These are phyloP conservation scores for Myiothlypis chrysogaster DNA, from an alignment of 2,797 vertebrate species.

Conservation along the genomic window DNA sequence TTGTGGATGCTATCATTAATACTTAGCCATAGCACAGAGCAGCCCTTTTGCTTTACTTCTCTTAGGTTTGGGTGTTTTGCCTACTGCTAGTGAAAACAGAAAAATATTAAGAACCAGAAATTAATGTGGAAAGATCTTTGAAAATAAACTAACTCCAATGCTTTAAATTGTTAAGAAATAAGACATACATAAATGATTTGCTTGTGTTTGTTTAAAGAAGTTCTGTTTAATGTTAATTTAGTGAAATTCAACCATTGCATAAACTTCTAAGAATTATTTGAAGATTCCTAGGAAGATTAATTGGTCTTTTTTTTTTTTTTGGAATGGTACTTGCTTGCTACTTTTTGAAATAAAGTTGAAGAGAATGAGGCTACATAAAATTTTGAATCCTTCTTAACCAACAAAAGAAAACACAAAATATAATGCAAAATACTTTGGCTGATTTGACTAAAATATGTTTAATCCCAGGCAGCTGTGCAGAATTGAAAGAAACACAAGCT, in stretches of 20 bases:
- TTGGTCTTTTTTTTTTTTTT: constrained; percentile 4
- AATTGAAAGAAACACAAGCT: not conserved
- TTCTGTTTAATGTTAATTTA: constrained; percentile 46
- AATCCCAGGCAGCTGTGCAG: not conserved
- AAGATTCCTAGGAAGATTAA: constrained; percentile 53
- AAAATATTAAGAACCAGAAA: constrained; percentile 9
- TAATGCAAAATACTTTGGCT: not conserved
- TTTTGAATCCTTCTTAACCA: not conserved
- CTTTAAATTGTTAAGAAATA: constrained; percentile 45
- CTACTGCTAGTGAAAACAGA: not conserved
- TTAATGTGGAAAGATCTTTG: constrained; percentile 2
- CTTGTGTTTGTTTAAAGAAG: constrained; percentile 46
- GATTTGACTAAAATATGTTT: not conserved
- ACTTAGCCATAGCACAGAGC: not conserved
- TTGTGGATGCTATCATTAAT: not conserved
- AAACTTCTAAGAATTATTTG: constrained; percentile 58
- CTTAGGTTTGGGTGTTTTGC: not conserved
- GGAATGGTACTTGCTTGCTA: not conserved
- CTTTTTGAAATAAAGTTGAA: constrained; percentile 35
- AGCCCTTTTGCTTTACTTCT: not conserved
- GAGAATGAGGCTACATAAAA: not conserved
- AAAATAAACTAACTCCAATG: constrained; percentile 5
- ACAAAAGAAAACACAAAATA: not conserved
- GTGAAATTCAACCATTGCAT: constrained; percentile 29
- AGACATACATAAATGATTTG: constrained; percentile 49